phyloP scores from a whole-genome alignment of 2,113 vertebrate genomes.

The Mustelus asterias region DNA sequence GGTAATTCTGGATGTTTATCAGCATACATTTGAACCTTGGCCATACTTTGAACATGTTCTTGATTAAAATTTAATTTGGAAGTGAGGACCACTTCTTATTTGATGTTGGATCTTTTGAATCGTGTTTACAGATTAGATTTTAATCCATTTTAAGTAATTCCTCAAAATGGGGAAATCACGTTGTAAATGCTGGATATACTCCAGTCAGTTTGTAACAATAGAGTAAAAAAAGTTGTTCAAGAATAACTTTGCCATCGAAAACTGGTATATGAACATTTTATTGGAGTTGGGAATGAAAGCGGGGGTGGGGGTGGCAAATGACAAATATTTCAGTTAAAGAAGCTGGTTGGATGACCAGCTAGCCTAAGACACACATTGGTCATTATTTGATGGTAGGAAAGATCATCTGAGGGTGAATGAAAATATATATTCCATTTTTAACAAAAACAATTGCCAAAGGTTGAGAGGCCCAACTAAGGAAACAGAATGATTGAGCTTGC shows the following conservation, averaged over 20 bases:
- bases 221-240: not conserved
- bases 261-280: not conserved
- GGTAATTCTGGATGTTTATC: not conserved
- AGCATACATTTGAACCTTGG: not conserved
- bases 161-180: too few relatives aligned
- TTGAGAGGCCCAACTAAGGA: too few relatives aligned
- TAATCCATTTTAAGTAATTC: not conserved
- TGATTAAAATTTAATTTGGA: not conserved
- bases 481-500: too few relatives aligned
- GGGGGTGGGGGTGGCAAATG: not conserved
- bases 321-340: not conserved
- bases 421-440: too few relatives aligned
- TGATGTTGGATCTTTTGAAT: not conserved
- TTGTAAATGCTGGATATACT: too few relatives aligned
- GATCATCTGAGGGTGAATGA: too few relatives aligned
- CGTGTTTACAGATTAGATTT: not conserved
- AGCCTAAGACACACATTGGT: not conserved
- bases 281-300: not conserved
- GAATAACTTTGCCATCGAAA: not conserved
- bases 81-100: not conserved
- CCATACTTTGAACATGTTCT: not conserved
- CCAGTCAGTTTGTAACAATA: not conserved
- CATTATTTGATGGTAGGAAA: not conserved
- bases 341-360: not conserved
- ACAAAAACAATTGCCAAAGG: too few relatives aligned